phyloP scores from a whole-genome alignment of 2,113 vertebrate species.

The Eidolon helvum region DNA sequence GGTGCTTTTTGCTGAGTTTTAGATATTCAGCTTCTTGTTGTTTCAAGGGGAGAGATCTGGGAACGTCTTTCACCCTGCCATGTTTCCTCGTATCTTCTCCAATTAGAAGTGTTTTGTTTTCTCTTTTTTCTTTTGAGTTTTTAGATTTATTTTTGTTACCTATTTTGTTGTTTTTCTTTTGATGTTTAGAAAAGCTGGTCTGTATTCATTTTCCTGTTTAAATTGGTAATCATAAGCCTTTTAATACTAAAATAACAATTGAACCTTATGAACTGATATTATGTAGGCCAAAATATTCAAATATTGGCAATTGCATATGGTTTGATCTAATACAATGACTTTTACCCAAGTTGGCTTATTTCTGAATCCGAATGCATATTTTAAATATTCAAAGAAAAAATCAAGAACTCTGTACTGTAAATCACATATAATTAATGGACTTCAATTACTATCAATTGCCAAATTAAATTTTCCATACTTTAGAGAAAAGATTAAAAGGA shows the following conservation, averaged over 20 bases:
- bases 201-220: not conserved
- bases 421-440: not conserved
- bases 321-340: not conserved
- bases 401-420: not conserved
- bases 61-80: no score
- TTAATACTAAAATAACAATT: not conserved
- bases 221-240: not conserved
- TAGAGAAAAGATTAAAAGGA: slow-evolving; percentile 5
- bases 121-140: not conserved
- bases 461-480: not conserved
- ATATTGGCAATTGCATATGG: not conserved
- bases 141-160: not conserved
- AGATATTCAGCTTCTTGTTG: no score
- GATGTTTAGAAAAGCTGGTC: not conserved
- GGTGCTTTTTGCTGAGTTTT: no score
- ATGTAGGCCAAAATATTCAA: not conserved
- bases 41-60: no score
- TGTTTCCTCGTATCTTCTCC: no score
- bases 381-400: not conserved
- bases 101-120: not conserved
- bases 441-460: not conserved
- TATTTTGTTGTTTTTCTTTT: not conserved
- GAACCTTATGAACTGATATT: not conserved
- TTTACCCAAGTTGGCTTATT: not conserved
- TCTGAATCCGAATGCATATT: not conserved